Conservation (phyloP, 2,113 vertebrate species). For the Gyps fulvus region DNA sequence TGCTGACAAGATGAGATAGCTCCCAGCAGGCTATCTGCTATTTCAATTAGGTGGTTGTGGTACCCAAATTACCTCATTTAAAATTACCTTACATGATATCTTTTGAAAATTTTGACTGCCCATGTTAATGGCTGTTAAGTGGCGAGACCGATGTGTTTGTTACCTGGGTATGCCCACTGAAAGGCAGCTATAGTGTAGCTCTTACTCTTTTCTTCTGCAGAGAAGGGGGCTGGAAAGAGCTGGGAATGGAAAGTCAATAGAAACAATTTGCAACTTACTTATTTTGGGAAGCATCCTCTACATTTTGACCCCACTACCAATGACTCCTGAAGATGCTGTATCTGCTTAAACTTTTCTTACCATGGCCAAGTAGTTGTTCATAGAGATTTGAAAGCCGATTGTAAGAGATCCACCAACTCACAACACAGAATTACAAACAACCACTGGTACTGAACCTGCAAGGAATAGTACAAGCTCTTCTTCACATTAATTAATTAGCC, state of each 20-base stretch:
- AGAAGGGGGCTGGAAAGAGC: not conserved
- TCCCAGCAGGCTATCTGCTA: not conserved
- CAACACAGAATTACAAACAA: slow-evolving; percentile 14
- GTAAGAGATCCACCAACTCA: slow-evolving; percentile 71
- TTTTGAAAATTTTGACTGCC: not conserved
- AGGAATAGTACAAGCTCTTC: not conserved
- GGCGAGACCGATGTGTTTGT: not conserved
- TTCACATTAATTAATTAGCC: not conserved
- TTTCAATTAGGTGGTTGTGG: not conserved
- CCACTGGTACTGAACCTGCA: not conserved
- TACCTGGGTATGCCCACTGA: not conserved
- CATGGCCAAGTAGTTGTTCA: slow-evolving; percentile 64
- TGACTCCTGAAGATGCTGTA: not conserved
- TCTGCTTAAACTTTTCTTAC: slow-evolving; percentile 47
- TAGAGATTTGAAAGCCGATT: slow-evolving; percentile 68
- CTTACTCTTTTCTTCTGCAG: not conserved
- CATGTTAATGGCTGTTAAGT: not conserved
- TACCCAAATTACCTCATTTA: not conserved
- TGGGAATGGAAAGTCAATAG: not conserved
- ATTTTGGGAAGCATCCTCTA: not conserved
- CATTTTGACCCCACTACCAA: not conserved
- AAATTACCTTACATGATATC: not conserved
- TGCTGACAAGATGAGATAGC: not conserved
- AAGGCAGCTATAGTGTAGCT: not conserved
- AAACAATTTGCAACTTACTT: not conserved